Evolutionary conservation across 1,140 invertebrate species (phyloP), one percentile per base, ranked within the genome.

Genomic region (Drosophila ambigua): DNA sequence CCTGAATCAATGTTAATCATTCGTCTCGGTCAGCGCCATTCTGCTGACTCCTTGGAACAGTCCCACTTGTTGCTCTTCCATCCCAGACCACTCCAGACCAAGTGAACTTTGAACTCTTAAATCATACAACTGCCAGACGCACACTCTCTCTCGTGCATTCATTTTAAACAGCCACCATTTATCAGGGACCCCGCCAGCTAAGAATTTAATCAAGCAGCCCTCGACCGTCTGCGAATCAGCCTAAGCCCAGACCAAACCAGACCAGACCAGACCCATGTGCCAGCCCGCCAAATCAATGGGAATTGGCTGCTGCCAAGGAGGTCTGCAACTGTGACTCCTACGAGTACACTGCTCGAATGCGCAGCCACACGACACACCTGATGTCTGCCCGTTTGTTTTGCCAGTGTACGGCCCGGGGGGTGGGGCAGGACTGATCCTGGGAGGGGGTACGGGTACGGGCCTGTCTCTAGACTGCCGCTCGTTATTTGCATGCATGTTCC

Each of bases 401-500:
- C 31, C 15, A 55, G 50, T 48, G 49, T 46, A 55, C 13, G 13
- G 6, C 1, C 24, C 5, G 24, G 8, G 23, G 41, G 11, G 20
- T 20, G 20, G 20, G 20, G 20, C 20, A 20, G 20, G 20, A 43
- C 26, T 5, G 39, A 26, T 41, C 16, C 24, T 43, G 26, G 58
- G 49, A 41, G 46, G 50, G 16, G 16, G 16, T 16, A 16, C 16
- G 16, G 44, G 41, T 48, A 46, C 23, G 2, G 23, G 23, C 8
- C 3, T 8, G 7, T 51, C 64, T 57, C 35, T 46, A 41, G 52
- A 50, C 65, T 63, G 58, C 31, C 41, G 23, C 50, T 72, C 49
- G 61, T 67, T 72, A 85, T 82, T 88, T 82, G 75, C 75, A 82
- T 88, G 71, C 83, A 88, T 75, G 72, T 74, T 75, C 39, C 77